phyloP scores from a whole-genome alignment of 2,888 invertebrate species.

The Catocala fraxini region DNA sequence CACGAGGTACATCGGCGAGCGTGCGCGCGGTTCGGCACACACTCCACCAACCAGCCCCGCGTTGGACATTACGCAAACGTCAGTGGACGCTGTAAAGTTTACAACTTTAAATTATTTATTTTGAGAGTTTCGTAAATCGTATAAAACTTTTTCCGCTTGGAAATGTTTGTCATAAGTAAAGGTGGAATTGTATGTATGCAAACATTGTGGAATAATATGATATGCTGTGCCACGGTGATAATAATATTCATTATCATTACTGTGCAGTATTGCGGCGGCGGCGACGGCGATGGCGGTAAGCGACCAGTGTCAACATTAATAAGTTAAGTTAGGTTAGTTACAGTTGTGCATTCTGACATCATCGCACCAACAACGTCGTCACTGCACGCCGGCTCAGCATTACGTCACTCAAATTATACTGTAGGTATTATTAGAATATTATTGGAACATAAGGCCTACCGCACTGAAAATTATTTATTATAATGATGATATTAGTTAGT shows the following conservation, averaged over 20 bases:
- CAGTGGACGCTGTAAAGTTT: conserved; percentile 40
- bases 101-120: conserved; percentile 38
- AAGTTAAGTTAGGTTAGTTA: conserved; percentile 54
- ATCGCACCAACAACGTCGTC: conserved; percentile 39
- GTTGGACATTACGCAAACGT: conserved; percentile 28
- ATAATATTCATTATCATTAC: conserved; percentile 14
- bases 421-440: conserved; percentile 19
- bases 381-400: conserved; percentile 23
- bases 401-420: conserved; percentile 33
- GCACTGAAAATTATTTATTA: conserved; percentile 6
- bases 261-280: conserved; percentile 13
- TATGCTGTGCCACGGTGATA: conserved; percentile 24
- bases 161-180: background rate
- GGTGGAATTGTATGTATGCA: conserved; percentile 5
- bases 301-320: conserved; percentile 34
- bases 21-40: conserved; percentile 16
- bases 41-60: conserved; percentile 21
- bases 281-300: conserved; percentile 5
- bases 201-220: conserved; percentile 3
- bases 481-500: background rate
- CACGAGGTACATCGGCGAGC: conserved; percentile 60
- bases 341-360: conserved; percentile 51
- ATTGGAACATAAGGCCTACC: conserved; percentile 16
- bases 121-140: conserved; percentile 8
- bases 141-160: conserved; percentile 12